Conservation (phyloP, 1,140 invertebrate genomes). For the Paralvinella palmiformis region DNA sequence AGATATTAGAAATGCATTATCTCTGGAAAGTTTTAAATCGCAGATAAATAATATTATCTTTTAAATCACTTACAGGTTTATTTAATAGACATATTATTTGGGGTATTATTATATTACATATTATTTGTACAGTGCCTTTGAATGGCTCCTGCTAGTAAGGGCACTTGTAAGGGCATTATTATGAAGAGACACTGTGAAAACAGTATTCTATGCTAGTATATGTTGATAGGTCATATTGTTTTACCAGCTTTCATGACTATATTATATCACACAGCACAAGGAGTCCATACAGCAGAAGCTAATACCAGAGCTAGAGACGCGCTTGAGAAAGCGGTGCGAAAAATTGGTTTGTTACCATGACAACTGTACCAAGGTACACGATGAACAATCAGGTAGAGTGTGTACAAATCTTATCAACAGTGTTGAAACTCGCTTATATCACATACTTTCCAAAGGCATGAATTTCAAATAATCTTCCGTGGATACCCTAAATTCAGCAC, state of each 20-base stretch:
- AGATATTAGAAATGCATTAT: too few relatives aligned
- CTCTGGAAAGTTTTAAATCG: too few relatives aligned
- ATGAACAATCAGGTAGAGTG: not conserved
- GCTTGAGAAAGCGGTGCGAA: conserved; percentile 36
- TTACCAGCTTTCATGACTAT: conserved; percentile 5
- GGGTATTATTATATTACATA: too few relatives aligned
- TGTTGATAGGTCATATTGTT: not conserved
- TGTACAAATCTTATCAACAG: not conserved
- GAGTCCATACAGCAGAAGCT: conserved; percentile 33
- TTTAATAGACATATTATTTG: too few relatives aligned
- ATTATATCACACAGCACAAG: too few relatives aligned
- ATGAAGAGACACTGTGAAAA: too few relatives aligned
- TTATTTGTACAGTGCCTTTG: too few relatives aligned
- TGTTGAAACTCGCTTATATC: not conserved
- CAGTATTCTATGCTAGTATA: too few relatives aligned
- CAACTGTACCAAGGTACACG: conserved; percentile 4
- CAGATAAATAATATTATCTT: too few relatives aligned
- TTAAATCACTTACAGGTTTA: too few relatives aligned
- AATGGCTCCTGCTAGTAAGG: too few relatives aligned
- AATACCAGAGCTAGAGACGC: conserved; percentile 35
- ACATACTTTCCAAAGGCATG: not conserved
- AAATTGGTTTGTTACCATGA: conserved; percentile 30
- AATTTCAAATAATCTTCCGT: not conserved
- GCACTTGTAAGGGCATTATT: too few relatives aligned
- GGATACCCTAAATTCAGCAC: not conserved